Evolutionary conservation across 2,888 invertebrate species (phyloP).

Genomic region (Timema podura): DNA sequence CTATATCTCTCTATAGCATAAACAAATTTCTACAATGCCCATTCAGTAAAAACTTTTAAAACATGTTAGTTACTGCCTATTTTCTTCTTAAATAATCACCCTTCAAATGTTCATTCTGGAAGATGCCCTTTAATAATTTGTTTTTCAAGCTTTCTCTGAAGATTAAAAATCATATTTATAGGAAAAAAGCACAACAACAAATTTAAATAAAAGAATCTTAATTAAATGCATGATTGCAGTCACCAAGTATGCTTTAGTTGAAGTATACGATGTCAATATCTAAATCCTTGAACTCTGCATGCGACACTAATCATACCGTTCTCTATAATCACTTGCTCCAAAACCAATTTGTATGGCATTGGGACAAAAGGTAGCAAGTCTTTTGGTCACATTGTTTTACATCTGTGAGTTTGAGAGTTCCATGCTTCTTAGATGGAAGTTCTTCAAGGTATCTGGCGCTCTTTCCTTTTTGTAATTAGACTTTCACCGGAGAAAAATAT

Average conservation of each 20-base stretch:
- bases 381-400: background rate
- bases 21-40: background rate
- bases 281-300: background rate
- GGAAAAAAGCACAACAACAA: background rate
- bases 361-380: background rate
- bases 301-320: background rate
- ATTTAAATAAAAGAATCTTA: background rate
- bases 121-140: background rate
- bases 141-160: slow-evolving; percentile 2
- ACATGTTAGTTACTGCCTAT: background rate
- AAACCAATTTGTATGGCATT: slow-evolving; percentile 10
- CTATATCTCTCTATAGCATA: background rate
- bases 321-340: background rate
- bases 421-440: slow-evolving; percentile 1
- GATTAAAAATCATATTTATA: no score
- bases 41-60: background rate
- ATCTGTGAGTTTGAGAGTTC: slow-evolving; percentile 5
- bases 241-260: slow-evolving; percentile 1
- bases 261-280: slow-evolving; percentile 1
- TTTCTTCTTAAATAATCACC: background rate
- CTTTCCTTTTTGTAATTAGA: background rate
- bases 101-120: background rate
- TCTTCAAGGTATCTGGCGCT: background rate
- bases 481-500: background rate
- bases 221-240: background rate